Evolutionary conservation across 2,888 invertebrate genomes (phyloP).

Genomic region (Cerastis rubricosa): DNA sequence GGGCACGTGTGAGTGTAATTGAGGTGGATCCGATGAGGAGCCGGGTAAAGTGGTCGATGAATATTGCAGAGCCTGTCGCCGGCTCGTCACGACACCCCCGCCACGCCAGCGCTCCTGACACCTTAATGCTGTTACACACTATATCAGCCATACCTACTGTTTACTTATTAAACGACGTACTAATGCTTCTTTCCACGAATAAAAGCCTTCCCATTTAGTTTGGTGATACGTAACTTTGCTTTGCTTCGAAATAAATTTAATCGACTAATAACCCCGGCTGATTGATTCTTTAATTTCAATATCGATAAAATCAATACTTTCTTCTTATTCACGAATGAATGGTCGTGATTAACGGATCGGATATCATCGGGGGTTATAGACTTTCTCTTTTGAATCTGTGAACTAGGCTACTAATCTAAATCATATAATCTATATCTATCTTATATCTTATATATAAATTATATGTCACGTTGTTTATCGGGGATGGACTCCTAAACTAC

Average conservation of each 20-base stretch:
- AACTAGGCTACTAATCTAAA: slow-evolving; percentile 32
- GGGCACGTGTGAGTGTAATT: slow-evolving; percentile 72
- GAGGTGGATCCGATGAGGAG: slow-evolving; percentile 72
- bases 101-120: slow-evolving; percentile 59
- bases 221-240: not conserved
- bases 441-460: too few relatives aligned
- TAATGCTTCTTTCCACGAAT: slow-evolving; percentile 23
- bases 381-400: slow-evolving; percentile 46
- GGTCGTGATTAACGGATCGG: slow-evolving; percentile 47
- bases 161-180: slow-evolving; percentile 47
- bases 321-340: slow-evolving; percentile 39
- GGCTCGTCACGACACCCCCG: slow-evolving; percentile 74
- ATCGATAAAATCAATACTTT: slow-evolving; percentile 32
- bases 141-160: slow-evolving; percentile 40
- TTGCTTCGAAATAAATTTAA: not conserved
- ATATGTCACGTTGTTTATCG: too few relatives aligned
- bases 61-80: slow-evolving; percentile 85
- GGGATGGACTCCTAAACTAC: too few relatives aligned
- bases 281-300: slow-evolving; percentile 18
- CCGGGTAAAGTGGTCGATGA: slow-evolving; percentile 85
- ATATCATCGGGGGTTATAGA: slow-evolving; percentile 29
- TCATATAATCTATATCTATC: slow-evolving; percentile 13
- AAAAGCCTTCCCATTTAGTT: slow-evolving; percentile 8
- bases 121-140: slow-evolving; percentile 61
- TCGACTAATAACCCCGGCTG: slow-evolving; percentile 4